These are phyloP conservation scores for Crioceris asparagi DNA, from an alignment of 2,888 invertebrate species.

Conservation along the genomic window DNA sequence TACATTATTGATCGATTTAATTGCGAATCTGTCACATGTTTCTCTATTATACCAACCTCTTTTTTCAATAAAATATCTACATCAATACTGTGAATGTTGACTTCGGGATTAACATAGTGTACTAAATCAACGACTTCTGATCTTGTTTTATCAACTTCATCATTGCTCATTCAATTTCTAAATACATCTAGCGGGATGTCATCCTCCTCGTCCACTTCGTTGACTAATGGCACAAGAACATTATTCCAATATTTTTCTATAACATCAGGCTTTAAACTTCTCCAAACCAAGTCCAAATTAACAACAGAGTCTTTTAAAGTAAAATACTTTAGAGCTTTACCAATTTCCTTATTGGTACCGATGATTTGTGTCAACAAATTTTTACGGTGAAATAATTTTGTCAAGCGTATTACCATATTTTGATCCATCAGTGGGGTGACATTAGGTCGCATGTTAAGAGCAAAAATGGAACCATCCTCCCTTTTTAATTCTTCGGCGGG, in stretches of 20 bases:
- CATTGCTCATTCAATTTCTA: too few species aligned
- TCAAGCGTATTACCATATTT: conserved; percentile 8
- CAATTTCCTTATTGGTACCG: background rate
- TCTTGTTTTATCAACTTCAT: too few species aligned
- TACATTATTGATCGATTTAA: too few species aligned
- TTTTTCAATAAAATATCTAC: too few species aligned
- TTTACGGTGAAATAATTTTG: conserved; percentile 10
- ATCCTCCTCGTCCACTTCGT: too few species aligned
- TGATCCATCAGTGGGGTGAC: conserved; percentile 12
- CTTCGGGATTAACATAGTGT: too few species aligned
- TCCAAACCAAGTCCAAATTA: background rate
- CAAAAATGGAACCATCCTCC: conserved; percentile 8
- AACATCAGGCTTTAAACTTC: background rate
- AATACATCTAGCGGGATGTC: too few species aligned
- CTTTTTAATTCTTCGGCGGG: conserved; percentile 6
- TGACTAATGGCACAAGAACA: too few species aligned
- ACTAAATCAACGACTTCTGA: too few species aligned
- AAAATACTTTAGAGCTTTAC: background rate
- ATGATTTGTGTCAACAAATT: conserved; percentile 5
- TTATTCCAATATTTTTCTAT: background rate
- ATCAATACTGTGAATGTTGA: too few species aligned
- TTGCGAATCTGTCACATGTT: too few species aligned
- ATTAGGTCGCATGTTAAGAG: conserved; percentile 10
- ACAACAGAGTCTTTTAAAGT: background rate
- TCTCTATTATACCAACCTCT: too few species aligned